Conservation (phyloP, 2,888 invertebrate genomes). For the Ectemnius lituratus region DNA sequence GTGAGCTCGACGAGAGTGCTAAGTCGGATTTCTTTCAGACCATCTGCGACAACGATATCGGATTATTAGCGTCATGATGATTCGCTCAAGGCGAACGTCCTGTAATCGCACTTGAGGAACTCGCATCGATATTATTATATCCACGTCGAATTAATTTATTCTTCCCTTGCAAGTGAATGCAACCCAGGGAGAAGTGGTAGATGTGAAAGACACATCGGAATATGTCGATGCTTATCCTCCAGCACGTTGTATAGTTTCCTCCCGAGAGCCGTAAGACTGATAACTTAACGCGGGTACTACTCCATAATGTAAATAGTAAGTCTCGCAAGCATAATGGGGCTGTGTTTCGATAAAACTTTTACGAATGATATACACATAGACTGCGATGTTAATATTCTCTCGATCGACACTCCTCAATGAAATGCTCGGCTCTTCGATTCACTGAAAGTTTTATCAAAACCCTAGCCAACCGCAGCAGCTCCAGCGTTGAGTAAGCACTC, state of each 20-base stretch:
- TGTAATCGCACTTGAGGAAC: too few relatives aligned
- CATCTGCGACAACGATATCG: too few relatives aligned
- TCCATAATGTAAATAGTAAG: conserved; percentile 43
- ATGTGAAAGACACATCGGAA: background rate
- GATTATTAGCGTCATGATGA: too few relatives aligned
- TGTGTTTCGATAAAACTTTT: conserved; percentile 42
- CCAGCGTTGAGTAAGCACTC: conserved; percentile 25
- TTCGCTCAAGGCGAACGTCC: too few relatives aligned
- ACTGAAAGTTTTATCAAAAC: conserved; percentile 30
- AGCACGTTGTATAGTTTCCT: conserved; percentile 43
- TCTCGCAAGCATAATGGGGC: conserved; percentile 27
- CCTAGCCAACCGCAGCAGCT: conserved; percentile 13
- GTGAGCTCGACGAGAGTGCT: too few relatives aligned
- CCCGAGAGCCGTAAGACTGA: conserved; percentile 69
- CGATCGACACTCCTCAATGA: background rate
- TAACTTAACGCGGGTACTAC: conserved; percentile 50
- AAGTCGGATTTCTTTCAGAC: too few relatives aligned
- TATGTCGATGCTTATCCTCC: conserved; percentile 9
- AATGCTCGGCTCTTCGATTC: background rate
- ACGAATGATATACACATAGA: background rate
- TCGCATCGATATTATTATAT: too few relatives aligned
- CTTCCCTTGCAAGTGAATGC: background rate
- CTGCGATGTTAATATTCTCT: background rate
- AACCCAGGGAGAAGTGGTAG: conserved; percentile 10
- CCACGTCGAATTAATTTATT: too few relatives aligned